Percentiles rank a stretch among this genome's conserved stretches.
phyloP scores from a whole-genome alignment of 2,113 vertebrate genomes.

The Gallinago paraguaiae region DNA sequence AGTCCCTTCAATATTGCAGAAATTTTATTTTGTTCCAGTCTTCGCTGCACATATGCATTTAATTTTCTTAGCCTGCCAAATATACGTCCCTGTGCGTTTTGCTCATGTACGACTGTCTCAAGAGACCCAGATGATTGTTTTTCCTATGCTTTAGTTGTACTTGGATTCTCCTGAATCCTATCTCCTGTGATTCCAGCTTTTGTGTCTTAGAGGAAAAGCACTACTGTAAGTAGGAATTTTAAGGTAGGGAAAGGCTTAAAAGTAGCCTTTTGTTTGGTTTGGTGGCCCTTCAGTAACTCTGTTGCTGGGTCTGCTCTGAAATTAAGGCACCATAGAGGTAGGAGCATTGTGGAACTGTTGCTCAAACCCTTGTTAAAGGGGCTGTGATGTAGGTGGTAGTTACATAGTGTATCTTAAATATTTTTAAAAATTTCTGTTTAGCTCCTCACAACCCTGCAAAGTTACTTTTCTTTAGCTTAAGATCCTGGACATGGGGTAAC shows the following conservation, averaged over 20 bases:
- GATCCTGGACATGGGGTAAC: not conserved
- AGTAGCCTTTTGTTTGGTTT: not conserved
- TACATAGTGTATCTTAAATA: not conserved
- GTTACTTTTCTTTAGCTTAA: not conserved
- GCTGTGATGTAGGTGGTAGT: not conserved
- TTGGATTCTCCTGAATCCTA: rapidly evolving
- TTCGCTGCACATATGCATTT: not conserved
- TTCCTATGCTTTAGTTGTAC: not conserved
- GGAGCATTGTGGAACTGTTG: not conserved
- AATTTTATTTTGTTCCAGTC: not conserved
- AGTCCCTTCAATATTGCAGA: not conserved
- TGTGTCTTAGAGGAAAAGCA: not conserved
- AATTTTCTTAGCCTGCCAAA: not conserved
- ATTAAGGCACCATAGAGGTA: not conserved
- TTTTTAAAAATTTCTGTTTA: not conserved
- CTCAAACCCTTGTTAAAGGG: not conserved
- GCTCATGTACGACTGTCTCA: not conserved
- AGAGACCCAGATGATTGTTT: not conserved
- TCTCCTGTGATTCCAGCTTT: not conserved
- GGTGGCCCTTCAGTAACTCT: not conserved
- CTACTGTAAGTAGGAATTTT: not conserved
- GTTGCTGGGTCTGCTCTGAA: not conserved
- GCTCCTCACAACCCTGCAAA: not conserved
- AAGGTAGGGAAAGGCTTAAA: not conserved
- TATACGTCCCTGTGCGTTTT: not conserved